These are phyloP conservation scores for Serinus canaria DNA, from an alignment of 2,113 vertebrate genomes.

Conservation along the genomic window DNA sequence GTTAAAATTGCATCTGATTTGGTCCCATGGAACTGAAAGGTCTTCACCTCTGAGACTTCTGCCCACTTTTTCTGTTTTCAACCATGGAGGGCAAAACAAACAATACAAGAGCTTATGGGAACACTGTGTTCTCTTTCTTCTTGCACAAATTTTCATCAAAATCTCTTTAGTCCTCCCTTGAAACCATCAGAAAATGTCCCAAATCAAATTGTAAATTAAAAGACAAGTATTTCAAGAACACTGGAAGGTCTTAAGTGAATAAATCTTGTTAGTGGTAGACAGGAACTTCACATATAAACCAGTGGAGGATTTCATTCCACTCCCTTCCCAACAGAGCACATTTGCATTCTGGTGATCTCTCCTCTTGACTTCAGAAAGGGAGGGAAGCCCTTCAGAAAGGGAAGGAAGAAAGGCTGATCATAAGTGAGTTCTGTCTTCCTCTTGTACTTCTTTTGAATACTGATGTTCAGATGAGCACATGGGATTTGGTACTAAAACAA, in stretches of 20 bases:
- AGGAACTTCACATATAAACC: neutral
- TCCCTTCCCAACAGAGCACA: neutral
- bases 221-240: neutral
- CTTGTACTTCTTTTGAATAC: neutral
- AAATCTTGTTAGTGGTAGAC: neutral
- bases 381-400: neutral
- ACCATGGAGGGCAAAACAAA: neutral
- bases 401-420: neutral
- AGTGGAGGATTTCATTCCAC: neutral
- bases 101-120: neutral
- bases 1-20: neutral
- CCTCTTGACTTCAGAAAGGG: neutral
- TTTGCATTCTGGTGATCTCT: neutral
- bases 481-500: neutral
- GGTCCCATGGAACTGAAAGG: neutral
- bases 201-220: neutral
- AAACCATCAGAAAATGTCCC: neutral
- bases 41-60: neutral
- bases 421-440: neutral
- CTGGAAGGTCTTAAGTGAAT: neutral
- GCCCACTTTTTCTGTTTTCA: neutral
- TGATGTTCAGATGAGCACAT: neutral
- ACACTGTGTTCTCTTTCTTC: neutral
- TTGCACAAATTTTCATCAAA: neutral
- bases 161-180: neutral